A percentile compares a stretch with the other conserved stretches of the same genome.
These are phyloP conservation scores for Nineta flava DNA, from an alignment of 2,888 invertebrate genomes.

Conservation along the genomic window DNA sequence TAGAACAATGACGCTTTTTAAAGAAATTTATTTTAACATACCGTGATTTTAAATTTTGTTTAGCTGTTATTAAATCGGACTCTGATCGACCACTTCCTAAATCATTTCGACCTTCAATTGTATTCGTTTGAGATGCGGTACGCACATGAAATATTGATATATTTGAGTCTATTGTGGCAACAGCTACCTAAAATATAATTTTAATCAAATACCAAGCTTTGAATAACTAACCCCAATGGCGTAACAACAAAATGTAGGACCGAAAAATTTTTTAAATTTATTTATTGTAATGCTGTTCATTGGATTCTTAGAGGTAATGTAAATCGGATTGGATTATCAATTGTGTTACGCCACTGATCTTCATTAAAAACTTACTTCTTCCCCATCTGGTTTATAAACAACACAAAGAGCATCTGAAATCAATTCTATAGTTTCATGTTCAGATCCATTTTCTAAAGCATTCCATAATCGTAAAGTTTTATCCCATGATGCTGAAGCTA, in stretches of 20 bases:
- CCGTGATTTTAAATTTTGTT: conserved; percentile 72
- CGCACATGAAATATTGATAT: conserved; percentile 66
- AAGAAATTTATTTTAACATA: too few relatives aligned
- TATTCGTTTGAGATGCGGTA: conserved; percentile 51
- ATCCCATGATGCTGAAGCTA: conserved; percentile 92
- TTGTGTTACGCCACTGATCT: not conserved
- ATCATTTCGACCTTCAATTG: conserved; percentile 81
- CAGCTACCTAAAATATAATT: conserved; percentile 45
- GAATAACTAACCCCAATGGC: not conserved
- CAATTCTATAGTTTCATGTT: conserved; percentile 66
- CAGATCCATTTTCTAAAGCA: conserved; percentile 64
- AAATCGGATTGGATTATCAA: too few relatives aligned
- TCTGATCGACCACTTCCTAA: conserved; percentile 72
- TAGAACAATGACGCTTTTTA: too few relatives aligned
- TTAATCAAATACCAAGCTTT: conserved; percentile 21
- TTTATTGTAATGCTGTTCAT: too few relatives aligned
- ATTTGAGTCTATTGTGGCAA: conserved; percentile 76
- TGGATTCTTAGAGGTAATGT: too few relatives aligned
- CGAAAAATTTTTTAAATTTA: not conserved
- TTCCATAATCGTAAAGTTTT: conserved; percentile 85
- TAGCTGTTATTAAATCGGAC: conserved; percentile 73
- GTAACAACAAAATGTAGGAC: not conserved
- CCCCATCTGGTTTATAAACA: conserved; percentile 77
- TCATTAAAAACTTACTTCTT: conserved; percentile 36
- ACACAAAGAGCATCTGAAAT: conserved; percentile 70